Percentiles rank a stretch among this genome's conserved stretches.
Conservation (phyloP, 2,797 vertebrate genomes). For the Karalla daura region DNA sequence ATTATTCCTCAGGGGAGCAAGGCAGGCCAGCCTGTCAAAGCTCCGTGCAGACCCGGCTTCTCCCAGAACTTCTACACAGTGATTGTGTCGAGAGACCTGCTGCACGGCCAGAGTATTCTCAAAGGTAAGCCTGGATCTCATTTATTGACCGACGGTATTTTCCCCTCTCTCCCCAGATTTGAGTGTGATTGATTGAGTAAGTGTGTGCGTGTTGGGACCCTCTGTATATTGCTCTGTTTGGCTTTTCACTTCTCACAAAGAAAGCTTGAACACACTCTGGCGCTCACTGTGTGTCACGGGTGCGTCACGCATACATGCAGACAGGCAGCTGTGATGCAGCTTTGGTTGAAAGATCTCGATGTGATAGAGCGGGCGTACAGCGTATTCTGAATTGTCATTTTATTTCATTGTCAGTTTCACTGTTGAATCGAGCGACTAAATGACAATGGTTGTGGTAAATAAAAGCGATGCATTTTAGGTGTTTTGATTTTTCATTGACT, state of each 20-base stretch:
- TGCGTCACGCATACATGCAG: background rate
- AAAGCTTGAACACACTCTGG: constrained; percentile 41
- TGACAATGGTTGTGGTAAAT: constrained; percentile 22
- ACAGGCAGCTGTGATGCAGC: background rate
- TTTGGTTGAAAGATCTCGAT: background rate
- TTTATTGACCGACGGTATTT: constrained; percentile 60
- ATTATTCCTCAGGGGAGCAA: constrained; percentile 81
- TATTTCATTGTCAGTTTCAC: constrained; percentile 32
- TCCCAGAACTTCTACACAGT: constrained; percentile 94
- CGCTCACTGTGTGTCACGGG: constrained; percentile 20
- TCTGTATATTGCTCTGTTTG: constrained; percentile 9
- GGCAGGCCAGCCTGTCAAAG: constrained; percentile 86
- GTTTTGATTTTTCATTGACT: constrained; percentile 59
- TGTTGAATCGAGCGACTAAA: constrained; percentile 38
- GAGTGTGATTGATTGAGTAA: constrained; percentile 30
- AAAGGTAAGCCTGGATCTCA: constrained; percentile 89
- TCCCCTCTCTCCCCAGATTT: constrained; percentile 31
- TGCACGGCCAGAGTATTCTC: constrained; percentile 92
- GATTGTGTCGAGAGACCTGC: constrained; percentile 89
- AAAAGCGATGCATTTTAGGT: constrained; percentile 25
- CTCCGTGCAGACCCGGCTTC: constrained; percentile 93
- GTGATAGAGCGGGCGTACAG: constrained; percentile 40
- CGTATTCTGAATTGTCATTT: constrained; percentile 35
- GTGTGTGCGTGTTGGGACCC: constrained; percentile 9
- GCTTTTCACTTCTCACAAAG: constrained; percentile 32